Evolutionary conservation across 2,113 vertebrate species (phyloP), one percentile per base, ranked within the genome.

Genomic region (Chamaea fasciata): DNA sequence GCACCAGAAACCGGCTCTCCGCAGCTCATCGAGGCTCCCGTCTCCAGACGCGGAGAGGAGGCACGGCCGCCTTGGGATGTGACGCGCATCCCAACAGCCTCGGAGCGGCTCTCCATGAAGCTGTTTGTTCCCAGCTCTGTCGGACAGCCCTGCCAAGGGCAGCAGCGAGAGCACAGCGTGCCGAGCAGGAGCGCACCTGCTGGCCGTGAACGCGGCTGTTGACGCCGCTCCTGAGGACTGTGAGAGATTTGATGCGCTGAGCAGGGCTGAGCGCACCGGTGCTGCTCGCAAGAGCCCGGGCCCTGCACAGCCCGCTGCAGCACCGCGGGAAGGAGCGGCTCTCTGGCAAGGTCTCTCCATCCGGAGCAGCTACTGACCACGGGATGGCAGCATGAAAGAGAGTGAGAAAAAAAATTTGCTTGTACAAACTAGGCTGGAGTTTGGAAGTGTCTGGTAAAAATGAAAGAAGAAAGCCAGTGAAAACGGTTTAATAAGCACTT

Each of bases 231-330:
- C 53, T 17, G 13, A 52, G 60, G 60, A 30, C 35, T 11, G 13
- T 10, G 11, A 55, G 81, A 3, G 60, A 42, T 63, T 19, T 3
- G 19, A 11, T 10, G 67, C 16, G 69, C 57, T 11, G 37, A 37
- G 31, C 41, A 11, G 37, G 42, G 41, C 65, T 70, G 77, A 81
- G 68, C 26, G 4, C 60, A 1, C 4, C 0, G 0, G 2, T 3
- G 27, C 53, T 80, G 18, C 60, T 44, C n/a, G 2, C 0, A 5
- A 0, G 0, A 15, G 62, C 12, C 63, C 60, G n/a, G 6, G 0
- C 46, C 5, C 1, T 15, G 35, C 52, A 10, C 26, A 37, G 71
- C 35, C 62, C 13, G 2, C 27, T n/a, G 1, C 44, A 78, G 60
- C 56, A 27, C 23, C 12, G 12, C 1, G 9, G 42, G 63, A 67